A percentile compares a stretch with the other conserved stretches of the same genome.
phyloP scores from a whole-genome alignment of 2,888 invertebrate species.

The Caenorhabditis parvicauda region DNA sequence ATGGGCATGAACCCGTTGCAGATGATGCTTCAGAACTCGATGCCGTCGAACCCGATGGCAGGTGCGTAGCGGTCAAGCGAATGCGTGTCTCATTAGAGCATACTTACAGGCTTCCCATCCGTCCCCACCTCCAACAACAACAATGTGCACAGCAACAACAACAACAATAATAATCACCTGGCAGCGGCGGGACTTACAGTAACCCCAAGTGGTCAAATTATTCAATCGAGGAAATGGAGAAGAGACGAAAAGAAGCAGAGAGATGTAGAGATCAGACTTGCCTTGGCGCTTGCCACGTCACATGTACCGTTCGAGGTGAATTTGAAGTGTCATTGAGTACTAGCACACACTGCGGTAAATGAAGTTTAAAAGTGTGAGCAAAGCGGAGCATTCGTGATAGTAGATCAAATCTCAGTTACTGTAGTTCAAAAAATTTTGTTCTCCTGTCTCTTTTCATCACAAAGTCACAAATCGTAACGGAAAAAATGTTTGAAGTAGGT shows the following conservation, averaged over 20 bases:
- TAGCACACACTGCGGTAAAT: no score
- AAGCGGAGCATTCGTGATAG: no score
- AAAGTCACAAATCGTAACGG: no score
- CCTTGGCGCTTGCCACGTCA: slow-evolving; percentile 32
- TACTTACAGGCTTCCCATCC: slow-evolving; percentile 1
- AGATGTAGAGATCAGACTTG: slow-evolving; percentile 27
- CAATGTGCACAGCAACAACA: no score
- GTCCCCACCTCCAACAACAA: neutral
- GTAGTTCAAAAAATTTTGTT: no score
- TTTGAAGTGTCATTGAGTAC: neutral
- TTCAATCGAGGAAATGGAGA: slow-evolving; percentile 50
- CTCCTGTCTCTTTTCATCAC: no score
- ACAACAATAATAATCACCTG: neutral
- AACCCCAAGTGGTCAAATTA: slow-evolving; percentile 29
- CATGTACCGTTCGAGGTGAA: slow-evolving; percentile 26
- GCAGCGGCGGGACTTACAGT: slow-evolving; percentile 18
- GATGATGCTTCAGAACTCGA: slow-evolving; percentile 19
- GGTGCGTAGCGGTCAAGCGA: no score
- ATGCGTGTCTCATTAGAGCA: no score
- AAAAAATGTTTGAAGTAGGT: no score
- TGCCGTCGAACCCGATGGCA: no score
- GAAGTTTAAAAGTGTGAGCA: no score
- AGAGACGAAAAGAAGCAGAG: slow-evolving; percentile 49
- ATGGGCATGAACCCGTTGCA: slow-evolving; percentile 33
- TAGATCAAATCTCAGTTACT: no score